Percentiles rank a stretch among this genome's conserved stretches.
These are phyloP conservation scores for Conus betulinus DNA, from an alignment of 1,140 invertebrate genomes.

Conservation along the genomic window DNA sequence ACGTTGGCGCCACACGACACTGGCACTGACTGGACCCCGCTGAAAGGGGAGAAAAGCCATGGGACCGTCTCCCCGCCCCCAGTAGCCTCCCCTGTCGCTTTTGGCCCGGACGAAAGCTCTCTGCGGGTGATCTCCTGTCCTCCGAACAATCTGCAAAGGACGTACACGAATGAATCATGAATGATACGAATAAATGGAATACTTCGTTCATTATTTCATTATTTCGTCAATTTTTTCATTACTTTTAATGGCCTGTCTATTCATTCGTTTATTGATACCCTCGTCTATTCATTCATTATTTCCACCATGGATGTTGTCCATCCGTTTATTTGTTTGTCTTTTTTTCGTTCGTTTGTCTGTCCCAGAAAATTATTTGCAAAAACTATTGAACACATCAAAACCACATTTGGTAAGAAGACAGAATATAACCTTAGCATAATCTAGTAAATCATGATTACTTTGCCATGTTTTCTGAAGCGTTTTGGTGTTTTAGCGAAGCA, in stretches of 20 bases:
- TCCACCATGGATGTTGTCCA: no score
- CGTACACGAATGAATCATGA: background rate
- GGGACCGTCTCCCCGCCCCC: background rate
- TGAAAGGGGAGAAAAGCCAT: slow-evolving; percentile 4
- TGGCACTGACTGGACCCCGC: background rate
- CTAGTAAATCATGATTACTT: no score
- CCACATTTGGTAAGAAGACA: no score
- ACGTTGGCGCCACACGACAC: background rate
- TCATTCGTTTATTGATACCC: background rate
- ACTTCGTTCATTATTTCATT: background rate
- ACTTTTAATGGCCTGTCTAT: background rate
- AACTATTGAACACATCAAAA: no score
- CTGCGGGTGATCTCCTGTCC: background rate
- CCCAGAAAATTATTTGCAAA: no score
- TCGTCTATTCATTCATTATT: no score
- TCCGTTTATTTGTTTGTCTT: no score
- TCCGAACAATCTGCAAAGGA: slow-evolving; percentile 6
- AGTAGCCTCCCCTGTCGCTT: background rate
- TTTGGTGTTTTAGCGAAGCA: no score
- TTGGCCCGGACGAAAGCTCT: background rate
- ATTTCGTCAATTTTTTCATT: background rate
- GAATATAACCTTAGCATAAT: no score
- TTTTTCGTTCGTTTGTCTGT: no score
- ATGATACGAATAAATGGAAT: background rate
- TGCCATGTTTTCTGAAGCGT: no score